These are phyloP conservation scores for Larimichthys polyactis DNA, from an alignment of 2,113 vertebrate genomes.

Conservation along the genomic window DNA sequence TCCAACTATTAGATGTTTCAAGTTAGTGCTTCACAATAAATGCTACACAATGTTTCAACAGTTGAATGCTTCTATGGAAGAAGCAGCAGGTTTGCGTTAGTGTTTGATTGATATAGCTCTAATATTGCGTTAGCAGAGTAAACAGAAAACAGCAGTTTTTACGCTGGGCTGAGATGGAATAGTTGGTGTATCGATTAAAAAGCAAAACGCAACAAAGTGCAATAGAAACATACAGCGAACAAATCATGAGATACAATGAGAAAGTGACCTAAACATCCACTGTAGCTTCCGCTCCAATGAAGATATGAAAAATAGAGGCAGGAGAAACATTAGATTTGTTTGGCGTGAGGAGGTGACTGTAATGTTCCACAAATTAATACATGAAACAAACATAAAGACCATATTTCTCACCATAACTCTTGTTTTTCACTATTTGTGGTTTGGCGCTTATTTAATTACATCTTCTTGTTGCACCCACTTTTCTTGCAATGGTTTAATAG, in stretches of 20 bases:
- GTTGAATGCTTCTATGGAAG: background rate
- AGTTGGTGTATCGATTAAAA: background rate
- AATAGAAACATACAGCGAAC: no score
- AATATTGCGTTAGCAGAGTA: background rate
- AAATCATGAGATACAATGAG: background rate
- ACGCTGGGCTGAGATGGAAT: background rate
- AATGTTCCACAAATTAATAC: background rate
- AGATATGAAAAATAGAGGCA: background rate
- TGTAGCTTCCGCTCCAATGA: background rate
- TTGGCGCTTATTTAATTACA: no score
- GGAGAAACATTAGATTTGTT: background rate
- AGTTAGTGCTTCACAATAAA: conserved; percentile 8
- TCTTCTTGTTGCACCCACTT: no score
- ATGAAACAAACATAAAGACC: background rate
- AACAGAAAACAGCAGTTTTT: background rate
- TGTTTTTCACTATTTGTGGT: no score
- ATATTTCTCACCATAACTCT: background rate
- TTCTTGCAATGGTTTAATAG: no score
- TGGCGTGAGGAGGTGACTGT: no score
- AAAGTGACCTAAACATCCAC: no score
- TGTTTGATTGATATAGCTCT: no score
- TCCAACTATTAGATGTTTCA: background rate
- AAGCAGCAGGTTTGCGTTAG: background rate
- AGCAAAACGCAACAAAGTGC: no score
- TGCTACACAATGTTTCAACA: background rate